Percentiles rank a stretch among this genome's conserved stretches.
Evolutionary conservation across 2,888 invertebrate genomes (phyloP).

Genomic region (Pammene fasciana): DNA sequence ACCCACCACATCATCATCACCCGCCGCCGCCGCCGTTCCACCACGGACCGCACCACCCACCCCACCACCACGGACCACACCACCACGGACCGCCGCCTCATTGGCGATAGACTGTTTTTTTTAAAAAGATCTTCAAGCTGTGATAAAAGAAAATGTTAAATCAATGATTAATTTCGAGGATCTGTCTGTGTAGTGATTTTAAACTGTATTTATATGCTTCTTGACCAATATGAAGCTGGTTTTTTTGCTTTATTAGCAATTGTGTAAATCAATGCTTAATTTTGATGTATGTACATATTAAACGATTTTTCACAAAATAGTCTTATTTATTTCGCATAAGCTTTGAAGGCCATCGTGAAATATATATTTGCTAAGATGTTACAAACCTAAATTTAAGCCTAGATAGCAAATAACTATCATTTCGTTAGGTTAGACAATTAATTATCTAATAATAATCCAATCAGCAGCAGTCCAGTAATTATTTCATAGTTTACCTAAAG

Average conservation of each 20-base stretch:
- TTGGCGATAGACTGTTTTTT: constrained; percentile 27
- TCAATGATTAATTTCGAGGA: constrained; percentile 9
- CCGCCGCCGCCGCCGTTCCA: constrained; percentile 18
- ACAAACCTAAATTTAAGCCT: too few species aligned
- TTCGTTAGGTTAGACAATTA: background rate
- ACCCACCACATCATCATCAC: constrained; percentile 44
- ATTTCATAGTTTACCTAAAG: constrained; percentile 58
- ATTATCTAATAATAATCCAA: constrained; percentile 36
- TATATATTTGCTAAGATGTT: too few species aligned
- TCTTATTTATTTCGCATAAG: too few species aligned
- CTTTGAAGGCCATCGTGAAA: too few species aligned
- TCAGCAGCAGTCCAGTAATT: constrained; percentile 52
- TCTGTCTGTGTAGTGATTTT: constrained; percentile 20
- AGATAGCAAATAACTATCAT: background rate
- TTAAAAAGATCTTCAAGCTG: constrained; percentile 25
- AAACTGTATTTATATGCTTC: constrained; percentile 6
- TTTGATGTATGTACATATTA: too few species aligned
- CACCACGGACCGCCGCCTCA: constrained; percentile 39
- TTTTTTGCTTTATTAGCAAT: background rate
- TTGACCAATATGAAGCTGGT: constrained; percentile 9
- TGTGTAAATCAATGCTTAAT: too few species aligned
- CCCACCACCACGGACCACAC: constrained; percentile 42
- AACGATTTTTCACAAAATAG: too few species aligned
- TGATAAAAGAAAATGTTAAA: constrained; percentile 22
- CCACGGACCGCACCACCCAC: constrained; percentile 33